Percentiles rank a stretch among this genome's conserved stretches.
Conservation (phyloP, 2,888 invertebrate genomes). For the Stenodema calcarata region DNA sequence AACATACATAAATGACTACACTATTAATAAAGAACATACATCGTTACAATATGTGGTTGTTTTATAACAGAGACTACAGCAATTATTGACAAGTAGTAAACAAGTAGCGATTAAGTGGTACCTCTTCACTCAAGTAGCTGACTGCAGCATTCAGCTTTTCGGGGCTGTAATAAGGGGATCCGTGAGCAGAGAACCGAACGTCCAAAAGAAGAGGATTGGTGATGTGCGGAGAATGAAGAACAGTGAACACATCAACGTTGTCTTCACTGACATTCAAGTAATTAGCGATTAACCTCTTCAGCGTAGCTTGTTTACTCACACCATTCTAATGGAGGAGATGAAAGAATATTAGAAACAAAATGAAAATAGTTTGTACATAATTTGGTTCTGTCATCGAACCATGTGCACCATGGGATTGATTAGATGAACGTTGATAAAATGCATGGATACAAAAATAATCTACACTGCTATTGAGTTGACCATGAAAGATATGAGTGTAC, state of each 20-base stretch:
- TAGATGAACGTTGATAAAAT: no score
- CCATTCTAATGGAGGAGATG: conserved; percentile 62
- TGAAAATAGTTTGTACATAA: not conserved
- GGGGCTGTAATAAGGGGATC: conserved; percentile 89
- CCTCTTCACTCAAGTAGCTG: conserved; percentile 73
- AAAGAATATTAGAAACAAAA: no score
- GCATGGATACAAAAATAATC: no score
- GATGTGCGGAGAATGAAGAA: conserved; percentile 72
- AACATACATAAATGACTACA: not conserved
- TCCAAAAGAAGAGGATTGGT: conserved; percentile 70
- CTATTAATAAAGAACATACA: not conserved
- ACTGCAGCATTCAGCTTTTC: conserved; percentile 87
- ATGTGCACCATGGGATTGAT: no score
- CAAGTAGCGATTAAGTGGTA: conserved; percentile 59
- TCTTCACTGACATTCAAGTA: conserved; percentile 79
- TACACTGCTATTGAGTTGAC: no score
- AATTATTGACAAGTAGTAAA: not conserved
- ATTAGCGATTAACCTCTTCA: conserved; percentile 69
- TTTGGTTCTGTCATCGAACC: not conserved
- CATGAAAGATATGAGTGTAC: no score
- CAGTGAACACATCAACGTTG: conserved; percentile 93
- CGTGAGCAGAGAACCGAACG: conserved; percentile 90
- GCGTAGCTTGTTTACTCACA: conserved; percentile 76
- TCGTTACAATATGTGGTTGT: no score
- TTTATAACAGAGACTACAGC: no score